These are phyloP conservation scores for Ptyas mucosa DNA, from an alignment of 2,113 vertebrate genomes.

Conservation along the genomic window DNA sequence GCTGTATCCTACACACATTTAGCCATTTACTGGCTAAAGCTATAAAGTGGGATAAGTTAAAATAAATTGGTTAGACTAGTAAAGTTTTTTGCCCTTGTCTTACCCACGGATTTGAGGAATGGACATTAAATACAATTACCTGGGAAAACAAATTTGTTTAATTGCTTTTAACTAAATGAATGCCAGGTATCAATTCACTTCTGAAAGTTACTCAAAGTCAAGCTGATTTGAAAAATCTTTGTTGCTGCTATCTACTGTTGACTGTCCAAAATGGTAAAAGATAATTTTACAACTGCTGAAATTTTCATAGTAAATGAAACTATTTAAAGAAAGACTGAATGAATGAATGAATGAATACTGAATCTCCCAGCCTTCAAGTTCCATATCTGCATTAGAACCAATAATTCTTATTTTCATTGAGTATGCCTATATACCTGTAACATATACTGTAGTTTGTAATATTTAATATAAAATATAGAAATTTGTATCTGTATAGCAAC, in stretches of 20 bases:
- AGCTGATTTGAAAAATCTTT: background rate
- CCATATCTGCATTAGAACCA: background rate
- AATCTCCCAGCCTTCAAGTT: background rate
- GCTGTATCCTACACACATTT: background rate
- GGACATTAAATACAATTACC: background rate
- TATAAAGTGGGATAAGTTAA: constrained; percentile 22
- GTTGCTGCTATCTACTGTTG: background rate
- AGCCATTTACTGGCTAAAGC: constrained; percentile 15
- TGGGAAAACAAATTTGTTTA: constrained; percentile 21
- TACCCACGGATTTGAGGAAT: background rate
- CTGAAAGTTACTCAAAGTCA: background rate
- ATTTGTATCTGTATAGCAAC: background rate
- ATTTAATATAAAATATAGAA: background rate
- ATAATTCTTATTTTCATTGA: background rate
- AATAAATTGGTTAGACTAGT: constrained; percentile 26
- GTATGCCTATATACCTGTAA: background rate
- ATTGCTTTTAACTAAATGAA: constrained; percentile 20
- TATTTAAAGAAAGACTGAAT: background rate
- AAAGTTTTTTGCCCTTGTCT: constrained; percentile 20
- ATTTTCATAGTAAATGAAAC: background rate
- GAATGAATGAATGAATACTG: background rate
- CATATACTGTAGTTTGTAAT: background rate
- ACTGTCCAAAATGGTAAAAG: background rate
- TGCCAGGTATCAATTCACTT: background rate
- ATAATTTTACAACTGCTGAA: background rate